Percentiles rank a stretch among this genome's conserved stretches.
Conservation (phyloP, 2,113 vertebrate genomes). For the Dicrurus megarhynchus region DNA sequence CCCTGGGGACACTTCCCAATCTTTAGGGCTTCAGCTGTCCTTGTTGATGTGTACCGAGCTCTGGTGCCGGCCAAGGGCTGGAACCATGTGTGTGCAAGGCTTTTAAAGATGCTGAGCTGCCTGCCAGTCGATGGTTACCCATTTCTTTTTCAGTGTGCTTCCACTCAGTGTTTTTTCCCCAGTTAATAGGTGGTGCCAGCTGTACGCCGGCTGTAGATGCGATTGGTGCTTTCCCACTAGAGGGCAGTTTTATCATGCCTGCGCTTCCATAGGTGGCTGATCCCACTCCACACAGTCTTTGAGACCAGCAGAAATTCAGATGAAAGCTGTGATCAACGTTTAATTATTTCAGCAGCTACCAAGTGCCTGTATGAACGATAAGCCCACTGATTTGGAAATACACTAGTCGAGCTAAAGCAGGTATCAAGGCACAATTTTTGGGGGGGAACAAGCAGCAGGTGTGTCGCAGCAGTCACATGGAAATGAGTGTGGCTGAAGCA, state of each 20-base stretch:
- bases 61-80: background rate
- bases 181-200: background rate
- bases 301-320: background rate
- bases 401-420: background rate
- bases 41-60: background rate
- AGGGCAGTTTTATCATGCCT: background rate
- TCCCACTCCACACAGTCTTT: background rate
- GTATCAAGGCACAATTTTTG: background rate
- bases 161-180: background rate
- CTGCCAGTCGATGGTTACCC: background rate
- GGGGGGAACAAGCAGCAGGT: background rate
- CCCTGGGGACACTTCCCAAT: background rate
- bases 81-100: background rate
- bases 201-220: rapidly evolving
- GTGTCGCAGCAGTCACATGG: background rate
- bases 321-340: rapidly evolving
- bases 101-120: background rate
- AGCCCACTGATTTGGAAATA: background rate
- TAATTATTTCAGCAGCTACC: background rate
- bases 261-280: background rate
- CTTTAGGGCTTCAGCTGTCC: background rate
- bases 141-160: background rate
- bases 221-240: background rate
- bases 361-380: background rate
- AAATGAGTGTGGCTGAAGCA: background rate